Percentiles rank a stretch among this genome's conserved stretches.
Conservation (phyloP, 2,113 vertebrate species). For the Lampris incognitus region DNA sequence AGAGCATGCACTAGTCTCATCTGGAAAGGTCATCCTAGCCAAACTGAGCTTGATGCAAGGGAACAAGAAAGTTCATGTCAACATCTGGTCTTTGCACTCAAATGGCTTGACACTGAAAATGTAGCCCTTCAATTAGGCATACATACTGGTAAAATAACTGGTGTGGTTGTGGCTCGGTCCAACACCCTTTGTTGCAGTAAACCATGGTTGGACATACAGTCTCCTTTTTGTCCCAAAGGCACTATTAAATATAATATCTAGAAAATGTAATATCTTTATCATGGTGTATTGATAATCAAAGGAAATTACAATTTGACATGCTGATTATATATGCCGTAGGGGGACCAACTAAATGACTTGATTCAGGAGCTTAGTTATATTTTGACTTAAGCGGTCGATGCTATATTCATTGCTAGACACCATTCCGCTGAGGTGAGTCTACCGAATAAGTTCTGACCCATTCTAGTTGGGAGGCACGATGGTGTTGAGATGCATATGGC, state of each 20-base stretch:
- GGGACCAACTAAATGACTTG: background rate
- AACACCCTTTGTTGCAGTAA: background rate
- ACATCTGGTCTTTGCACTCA: background rate
- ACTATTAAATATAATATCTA: no score
- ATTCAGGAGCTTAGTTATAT: background rate
- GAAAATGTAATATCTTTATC: background rate
- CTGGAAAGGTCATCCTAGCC: constrained; percentile 57
- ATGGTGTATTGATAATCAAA: background rate
- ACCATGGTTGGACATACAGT: background rate
- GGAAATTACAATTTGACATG: background rate
- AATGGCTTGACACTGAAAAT: no score
- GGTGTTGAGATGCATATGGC: no score
- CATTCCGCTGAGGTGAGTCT: background rate
- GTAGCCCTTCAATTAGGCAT: no score
- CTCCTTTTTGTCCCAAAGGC: no score
- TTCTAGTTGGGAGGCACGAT: no score
- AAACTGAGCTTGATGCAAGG: constrained; percentile 7
- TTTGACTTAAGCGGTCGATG: no score
- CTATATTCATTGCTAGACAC: no score
- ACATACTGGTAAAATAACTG: no score
- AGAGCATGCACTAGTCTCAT: constrained; percentile 36
- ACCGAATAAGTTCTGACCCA: background rate
- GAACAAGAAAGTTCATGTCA: constrained; percentile 4
- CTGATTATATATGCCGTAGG: background rate
- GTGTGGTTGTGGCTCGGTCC: no score